Percentiles rank a stretch among this genome's conserved stretches.
phyloP scores from a whole-genome alignment of 1,140 invertebrate species.

The Sesamia nonagrioides region DNA sequence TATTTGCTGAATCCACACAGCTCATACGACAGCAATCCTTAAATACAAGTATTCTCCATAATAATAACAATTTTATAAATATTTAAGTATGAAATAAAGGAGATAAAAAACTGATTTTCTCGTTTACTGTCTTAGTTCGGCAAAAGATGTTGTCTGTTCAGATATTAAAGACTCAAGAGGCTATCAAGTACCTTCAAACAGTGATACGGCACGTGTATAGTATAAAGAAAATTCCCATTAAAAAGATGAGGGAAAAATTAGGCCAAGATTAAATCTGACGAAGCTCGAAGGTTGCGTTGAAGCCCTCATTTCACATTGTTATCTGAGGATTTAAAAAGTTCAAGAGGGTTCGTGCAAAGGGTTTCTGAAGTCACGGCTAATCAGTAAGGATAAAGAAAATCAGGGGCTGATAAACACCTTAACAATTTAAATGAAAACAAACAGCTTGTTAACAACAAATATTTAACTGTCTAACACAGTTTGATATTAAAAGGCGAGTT shows the following conservation, averaged over 20 bases:
- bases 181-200: slow-evolving; percentile 54
- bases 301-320: slow-evolving; percentile 52
- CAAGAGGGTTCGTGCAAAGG: slow-evolving; percentile 45
- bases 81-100: slow-evolving; percentile 18
- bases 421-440: slow-evolving; percentile 1
- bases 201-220: slow-evolving; percentile 60
- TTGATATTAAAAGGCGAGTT: neutral
- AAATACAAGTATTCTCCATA: slow-evolving; percentile 31
- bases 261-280: slow-evolving; percentile 62
- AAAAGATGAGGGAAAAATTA: slow-evolving; percentile 59
- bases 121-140: slow-evolving; percentile 52
- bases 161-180: slow-evolving; percentile 62
- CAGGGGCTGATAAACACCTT: neutral
- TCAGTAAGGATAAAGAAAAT: slow-evolving; percentile 44
- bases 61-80: slow-evolving; percentile 47
- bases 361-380: slow-evolving; percentile 35
- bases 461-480: neutral
- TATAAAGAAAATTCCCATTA: slow-evolving; percentile 48
- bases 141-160: slow-evolving; percentile 57
- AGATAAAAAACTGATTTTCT: slow-evolving; percentile 49
- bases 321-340: slow-evolving; percentile 49
- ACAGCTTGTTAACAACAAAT: neutral
- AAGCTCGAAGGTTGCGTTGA: slow-evolving; percentile 45
- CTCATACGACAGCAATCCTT: slow-evolving; percentile 21
- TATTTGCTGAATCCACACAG: slow-evolving; percentile 5